phyloP scores from a whole-genome alignment of 2,888 invertebrate genomes.

The Lithophane socia region DNA sequence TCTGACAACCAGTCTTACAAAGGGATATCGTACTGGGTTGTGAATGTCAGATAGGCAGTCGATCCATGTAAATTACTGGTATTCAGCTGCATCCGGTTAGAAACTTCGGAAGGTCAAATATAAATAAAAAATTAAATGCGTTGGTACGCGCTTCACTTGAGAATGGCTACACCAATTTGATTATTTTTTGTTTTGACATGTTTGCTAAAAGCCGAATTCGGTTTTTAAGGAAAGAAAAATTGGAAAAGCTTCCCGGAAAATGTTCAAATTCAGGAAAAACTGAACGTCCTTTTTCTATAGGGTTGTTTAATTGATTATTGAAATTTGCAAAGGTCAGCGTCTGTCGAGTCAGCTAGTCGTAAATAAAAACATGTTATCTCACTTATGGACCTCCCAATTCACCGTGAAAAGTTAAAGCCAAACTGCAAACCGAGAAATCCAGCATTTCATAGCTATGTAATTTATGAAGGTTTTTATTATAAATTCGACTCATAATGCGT shows the following conservation, averaged over 20 bases:
- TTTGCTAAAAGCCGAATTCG: background rate
- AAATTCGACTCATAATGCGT: slow-evolving; percentile 47
- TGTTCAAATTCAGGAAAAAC: background rate
- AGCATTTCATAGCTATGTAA: slow-evolving; percentile 31
- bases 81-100: too few relatives aligned
- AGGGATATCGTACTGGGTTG: too few relatives aligned
- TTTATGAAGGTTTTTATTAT: slow-evolving; percentile 57
- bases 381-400: background rate
- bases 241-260: too few relatives aligned
- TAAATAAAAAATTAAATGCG: background rate
- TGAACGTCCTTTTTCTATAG: background rate
- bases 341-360: background rate
- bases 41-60: too few relatives aligned
- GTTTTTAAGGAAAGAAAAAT: background rate
- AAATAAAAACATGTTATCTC: slow-evolving; percentile 18
- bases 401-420: slow-evolving; percentile 28
- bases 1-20: too few relatives aligned
- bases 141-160: background rate
- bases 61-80: too few relatives aligned
- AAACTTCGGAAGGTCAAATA: too few relatives aligned
- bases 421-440: slow-evolving; percentile 1
- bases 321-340: background rate
- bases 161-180: background rate
- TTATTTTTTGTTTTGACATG: background rate
- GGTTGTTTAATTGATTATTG: background rate